Conservation (phyloP, 2,797 vertebrate genomes). For the Eulemur rubriventer region DNA sequence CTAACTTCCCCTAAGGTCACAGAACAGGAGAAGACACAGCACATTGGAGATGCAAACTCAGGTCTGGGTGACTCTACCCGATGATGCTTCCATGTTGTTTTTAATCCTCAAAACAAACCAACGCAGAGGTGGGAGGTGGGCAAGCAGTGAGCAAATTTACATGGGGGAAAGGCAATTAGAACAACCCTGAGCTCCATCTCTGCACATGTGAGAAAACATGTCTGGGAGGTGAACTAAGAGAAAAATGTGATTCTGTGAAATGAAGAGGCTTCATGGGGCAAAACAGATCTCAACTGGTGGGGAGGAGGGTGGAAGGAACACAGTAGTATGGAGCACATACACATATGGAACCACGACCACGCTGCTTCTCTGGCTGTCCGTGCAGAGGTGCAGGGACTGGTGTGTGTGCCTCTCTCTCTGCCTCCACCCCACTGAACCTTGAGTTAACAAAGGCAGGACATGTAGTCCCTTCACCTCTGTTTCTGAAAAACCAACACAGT, state of each 20-base stretch:
- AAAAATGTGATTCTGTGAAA: background rate
- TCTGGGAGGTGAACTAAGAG: background rate
- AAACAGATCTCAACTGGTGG: background rate
- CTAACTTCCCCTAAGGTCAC: background rate
- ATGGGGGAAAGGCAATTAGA: background rate
- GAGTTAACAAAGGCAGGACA: background rate
- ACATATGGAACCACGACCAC: fast-evolving
- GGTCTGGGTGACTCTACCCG: background rate
- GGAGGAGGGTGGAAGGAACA: background rate
- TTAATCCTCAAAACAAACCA: background rate
- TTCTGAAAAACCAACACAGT: background rate
- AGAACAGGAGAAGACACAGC: background rate
- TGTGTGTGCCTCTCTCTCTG: background rate
- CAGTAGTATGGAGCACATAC: fast-evolving
- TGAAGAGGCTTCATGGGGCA: background rate
- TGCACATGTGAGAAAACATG: background rate
- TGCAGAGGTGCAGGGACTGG: background rate
- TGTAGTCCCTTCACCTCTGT: background rate
- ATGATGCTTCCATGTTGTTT: background rate
- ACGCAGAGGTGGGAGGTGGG: too few species aligned
- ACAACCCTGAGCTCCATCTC: background rate
- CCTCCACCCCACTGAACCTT: background rate
- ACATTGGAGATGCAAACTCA: background rate
- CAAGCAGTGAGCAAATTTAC: background rate
- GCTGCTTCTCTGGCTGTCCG: background rate